These are phyloP conservation scores for Gallinago nigripennis DNA, from an alignment of 2,797 vertebrate species.

Conservation along the genomic window DNA sequence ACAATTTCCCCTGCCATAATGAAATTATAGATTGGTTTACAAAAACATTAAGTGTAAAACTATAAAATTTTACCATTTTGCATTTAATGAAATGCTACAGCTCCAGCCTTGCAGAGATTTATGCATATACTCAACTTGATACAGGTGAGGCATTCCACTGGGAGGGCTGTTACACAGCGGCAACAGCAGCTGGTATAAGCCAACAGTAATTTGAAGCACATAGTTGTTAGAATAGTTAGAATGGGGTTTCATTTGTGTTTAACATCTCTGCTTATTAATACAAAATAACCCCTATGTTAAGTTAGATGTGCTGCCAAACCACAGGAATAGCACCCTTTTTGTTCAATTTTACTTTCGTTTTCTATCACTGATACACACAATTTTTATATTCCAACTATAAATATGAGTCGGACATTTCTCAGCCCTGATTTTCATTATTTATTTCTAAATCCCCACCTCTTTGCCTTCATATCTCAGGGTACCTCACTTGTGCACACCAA, in stretches of 20 bases:
- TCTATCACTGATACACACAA: not conserved
- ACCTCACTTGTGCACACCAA: not conserved
- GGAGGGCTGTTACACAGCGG: not conserved
- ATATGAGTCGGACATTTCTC: not conserved
- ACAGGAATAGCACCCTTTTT: not conserved
- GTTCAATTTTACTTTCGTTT: not conserved
- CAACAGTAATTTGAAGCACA: not conserved
- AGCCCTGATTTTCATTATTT: not conserved
- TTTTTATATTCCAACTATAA: not conserved
- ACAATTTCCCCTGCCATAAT: not conserved
- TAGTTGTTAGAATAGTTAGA: not conserved
- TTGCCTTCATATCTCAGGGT: not conserved
- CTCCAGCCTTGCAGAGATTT: not conserved
- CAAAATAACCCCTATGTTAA: not conserved
- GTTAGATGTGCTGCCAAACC: not conserved
- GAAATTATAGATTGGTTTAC: constrained; percentile 16
- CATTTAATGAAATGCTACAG: constrained; percentile 2
- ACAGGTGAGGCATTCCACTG: not conserved
- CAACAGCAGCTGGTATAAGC: not conserved
- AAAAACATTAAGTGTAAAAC: not conserved
- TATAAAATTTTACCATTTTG: not conserved
- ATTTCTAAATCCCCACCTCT: not conserved
- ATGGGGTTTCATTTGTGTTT: not conserved
- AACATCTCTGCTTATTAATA: not conserved
- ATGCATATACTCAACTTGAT: not conserved